Percentiles rank a stretch among this genome's conserved stretches.
phyloP scores from a whole-genome alignment of 2,113 vertebrate genomes.

The Pipra filicauda region DNA sequence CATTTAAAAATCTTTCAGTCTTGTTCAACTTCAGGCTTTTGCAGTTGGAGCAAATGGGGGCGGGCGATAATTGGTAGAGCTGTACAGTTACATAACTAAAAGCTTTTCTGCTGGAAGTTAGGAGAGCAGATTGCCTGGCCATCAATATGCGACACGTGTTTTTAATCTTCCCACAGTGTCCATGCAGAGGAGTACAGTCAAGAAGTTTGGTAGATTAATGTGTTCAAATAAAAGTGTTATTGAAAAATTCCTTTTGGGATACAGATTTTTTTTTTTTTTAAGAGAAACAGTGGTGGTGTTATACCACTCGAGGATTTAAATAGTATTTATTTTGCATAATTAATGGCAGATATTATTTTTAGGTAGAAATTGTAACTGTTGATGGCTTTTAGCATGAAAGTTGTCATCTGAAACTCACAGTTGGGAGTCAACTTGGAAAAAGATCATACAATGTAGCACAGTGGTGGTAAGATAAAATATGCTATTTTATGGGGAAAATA shows the following conservation, averaged over 20 bases:
- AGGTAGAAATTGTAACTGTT: background rate
- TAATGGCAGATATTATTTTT: background rate
- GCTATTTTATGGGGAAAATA: background rate
- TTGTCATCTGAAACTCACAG: background rate
- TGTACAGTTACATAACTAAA: constrained; percentile 48
- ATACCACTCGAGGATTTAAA: background rate
- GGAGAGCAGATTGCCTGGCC: constrained; percentile 59
- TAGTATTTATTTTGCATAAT: constrained; percentile 20
- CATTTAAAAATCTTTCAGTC: background rate
- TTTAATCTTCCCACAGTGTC: constrained; percentile 55
- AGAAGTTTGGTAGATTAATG: background rate
- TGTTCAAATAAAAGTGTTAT: constrained; percentile 1
- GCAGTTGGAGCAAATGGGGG: constrained; percentile 59
- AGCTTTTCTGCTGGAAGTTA: constrained; percentile 31
- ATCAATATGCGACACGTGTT: constrained; percentile 14
- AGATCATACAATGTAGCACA: background rate
- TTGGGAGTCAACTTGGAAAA: background rate
- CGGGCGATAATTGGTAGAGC: constrained; percentile 49
- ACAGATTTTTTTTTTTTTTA: background rate
- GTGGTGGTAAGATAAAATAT: background rate
- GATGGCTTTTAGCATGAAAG: background rate
- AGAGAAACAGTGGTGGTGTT: background rate
- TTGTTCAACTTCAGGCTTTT: constrained; percentile 11
- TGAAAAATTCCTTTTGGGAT: background rate
- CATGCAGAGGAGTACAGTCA: constrained; percentile 50